Evolutionary conservation across 2,888 invertebrate genomes (phyloP).

Genomic region (Operophtera brumata): DNA sequence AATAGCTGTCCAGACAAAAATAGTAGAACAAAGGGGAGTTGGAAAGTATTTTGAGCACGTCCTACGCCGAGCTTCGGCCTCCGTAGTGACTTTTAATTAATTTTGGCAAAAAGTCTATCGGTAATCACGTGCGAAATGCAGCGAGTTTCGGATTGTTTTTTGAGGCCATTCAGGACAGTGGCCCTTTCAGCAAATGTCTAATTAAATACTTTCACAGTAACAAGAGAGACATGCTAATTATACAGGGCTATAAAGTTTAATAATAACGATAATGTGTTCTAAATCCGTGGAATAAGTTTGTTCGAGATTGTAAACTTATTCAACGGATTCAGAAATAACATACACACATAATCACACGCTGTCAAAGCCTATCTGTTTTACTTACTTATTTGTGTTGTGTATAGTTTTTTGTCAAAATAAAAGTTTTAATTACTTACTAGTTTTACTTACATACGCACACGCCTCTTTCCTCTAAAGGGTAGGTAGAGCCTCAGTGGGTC

Average conservation of each 20-base stretch:
- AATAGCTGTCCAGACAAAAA: conserved; percentile 52
- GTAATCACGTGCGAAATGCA: conserved; percentile 52
- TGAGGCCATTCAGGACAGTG: conserved; percentile 9
- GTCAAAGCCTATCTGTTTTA: too few relatives aligned
- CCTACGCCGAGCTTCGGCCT: conserved; percentile 44
- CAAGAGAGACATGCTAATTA: not conserved
- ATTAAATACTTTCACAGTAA: conserved; percentile 20
- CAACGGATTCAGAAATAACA: too few relatives aligned
- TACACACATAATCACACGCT: too few relatives aligned
- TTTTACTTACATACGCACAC: too few relatives aligned
- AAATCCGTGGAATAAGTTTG: too few relatives aligned
- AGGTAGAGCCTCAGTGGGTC: too few relatives aligned
- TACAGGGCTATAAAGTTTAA: not conserved
- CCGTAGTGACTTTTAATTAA: conserved; percentile 67
- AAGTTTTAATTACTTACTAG: too few relatives aligned
- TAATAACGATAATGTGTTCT: too few relatives aligned
- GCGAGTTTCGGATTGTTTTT: conserved; percentile 34
- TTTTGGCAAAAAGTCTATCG: conserved; percentile 63
- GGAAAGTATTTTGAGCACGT: conserved; percentile 72
- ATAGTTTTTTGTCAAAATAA: too few relatives aligned
- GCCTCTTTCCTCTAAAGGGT: too few relatives aligned
- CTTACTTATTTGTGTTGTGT: too few relatives aligned
- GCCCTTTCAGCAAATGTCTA: conserved; percentile 18
- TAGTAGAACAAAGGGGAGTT: conserved; percentile 54
- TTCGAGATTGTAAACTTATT: too few relatives aligned